A percentile compares a stretch with the other conserved stretches of the same genome.
Evolutionary conservation across 2,888 invertebrate species (phyloP).

Genomic region (Dynastes tityus): DNA sequence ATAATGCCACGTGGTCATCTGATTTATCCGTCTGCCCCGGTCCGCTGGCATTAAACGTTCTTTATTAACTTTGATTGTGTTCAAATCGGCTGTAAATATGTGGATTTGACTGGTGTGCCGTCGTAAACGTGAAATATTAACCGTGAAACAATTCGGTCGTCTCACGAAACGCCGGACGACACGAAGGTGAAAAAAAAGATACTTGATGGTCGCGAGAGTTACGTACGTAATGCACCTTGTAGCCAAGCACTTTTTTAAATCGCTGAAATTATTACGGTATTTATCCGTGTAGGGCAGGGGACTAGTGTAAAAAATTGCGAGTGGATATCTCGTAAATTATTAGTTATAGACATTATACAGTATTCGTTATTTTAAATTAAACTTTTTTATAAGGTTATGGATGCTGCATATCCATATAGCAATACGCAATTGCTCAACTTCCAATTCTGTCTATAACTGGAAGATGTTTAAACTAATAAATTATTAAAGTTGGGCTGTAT

Average conservation of each 20-base stretch:
- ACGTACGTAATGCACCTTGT: constrained; percentile 3
- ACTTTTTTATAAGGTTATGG: background rate
- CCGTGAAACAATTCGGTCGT: constrained; percentile 45
- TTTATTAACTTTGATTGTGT: constrained; percentile 57
- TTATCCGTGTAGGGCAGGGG: constrained; percentile 22
- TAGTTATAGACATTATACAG: no score
- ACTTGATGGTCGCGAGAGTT: constrained; percentile 37
- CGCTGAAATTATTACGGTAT: constrained; percentile 46
- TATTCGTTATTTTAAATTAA: no score
- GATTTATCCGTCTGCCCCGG: constrained; percentile 56
- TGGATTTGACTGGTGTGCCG: constrained; percentile 55
- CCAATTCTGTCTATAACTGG: no score
- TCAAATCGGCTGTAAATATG: constrained; percentile 57
- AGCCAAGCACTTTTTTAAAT: constrained; percentile 36
- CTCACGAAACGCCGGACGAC: constrained; percentile 45
- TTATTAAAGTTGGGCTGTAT: no score
- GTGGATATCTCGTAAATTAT: constrained; percentile 27
- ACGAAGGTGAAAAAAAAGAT: constrained; percentile 29
- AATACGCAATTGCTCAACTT: no score
- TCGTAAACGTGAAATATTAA: constrained; percentile 53
- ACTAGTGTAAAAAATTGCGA: background rate
- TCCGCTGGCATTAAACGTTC: constrained; percentile 56
- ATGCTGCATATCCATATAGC: no score
- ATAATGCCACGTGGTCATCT: constrained; percentile 57
- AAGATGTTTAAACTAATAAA: no score